phyloP scores from a whole-genome alignment of 2,888 invertebrate genomes.

The Xestia c-nigrum region DNA sequence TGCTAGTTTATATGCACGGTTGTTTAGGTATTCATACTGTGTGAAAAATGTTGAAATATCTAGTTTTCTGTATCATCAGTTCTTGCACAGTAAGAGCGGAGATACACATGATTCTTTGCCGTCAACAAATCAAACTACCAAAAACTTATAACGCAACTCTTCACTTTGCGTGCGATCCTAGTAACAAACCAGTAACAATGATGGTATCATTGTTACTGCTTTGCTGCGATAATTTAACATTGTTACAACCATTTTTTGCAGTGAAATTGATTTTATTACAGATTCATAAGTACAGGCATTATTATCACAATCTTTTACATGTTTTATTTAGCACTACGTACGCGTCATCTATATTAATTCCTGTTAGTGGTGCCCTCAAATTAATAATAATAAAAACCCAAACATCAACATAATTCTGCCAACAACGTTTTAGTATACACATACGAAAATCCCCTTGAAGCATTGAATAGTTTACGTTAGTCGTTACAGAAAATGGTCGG shows the following conservation, averaged over 20 bases:
- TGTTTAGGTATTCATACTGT: neutral
- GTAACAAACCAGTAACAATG: too few relatives aligned
- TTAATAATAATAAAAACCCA: slow-evolving; percentile 23
- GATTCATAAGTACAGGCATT: too few relatives aligned
- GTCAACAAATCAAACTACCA: neutral
- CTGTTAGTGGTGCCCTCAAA: neutral
- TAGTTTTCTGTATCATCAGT: neutral
- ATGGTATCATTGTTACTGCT: too few relatives aligned
- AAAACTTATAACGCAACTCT: neutral
- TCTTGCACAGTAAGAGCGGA: neutral
- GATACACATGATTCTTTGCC: neutral
- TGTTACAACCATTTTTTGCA: neutral
- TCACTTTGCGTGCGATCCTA: neutral
- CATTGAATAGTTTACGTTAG: slow-evolving; percentile 67
- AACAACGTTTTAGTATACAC: slow-evolving; percentile 11
- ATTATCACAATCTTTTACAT: neutral
- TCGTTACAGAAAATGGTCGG: slow-evolving; percentile 65
- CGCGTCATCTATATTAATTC: neutral
- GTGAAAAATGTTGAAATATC: neutral
- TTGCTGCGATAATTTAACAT: neutral
- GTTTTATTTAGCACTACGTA: neutral
- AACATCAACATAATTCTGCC: neutral
- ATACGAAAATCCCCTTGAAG: slow-evolving; percentile 38
- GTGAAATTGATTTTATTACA: neutral
- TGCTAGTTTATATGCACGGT: neutral